Percentiles rank a stretch among this genome's conserved stretches.
Conservation (phyloP, 1,140 invertebrate genomes). For the Cheumatopsyche charites region DNA sequence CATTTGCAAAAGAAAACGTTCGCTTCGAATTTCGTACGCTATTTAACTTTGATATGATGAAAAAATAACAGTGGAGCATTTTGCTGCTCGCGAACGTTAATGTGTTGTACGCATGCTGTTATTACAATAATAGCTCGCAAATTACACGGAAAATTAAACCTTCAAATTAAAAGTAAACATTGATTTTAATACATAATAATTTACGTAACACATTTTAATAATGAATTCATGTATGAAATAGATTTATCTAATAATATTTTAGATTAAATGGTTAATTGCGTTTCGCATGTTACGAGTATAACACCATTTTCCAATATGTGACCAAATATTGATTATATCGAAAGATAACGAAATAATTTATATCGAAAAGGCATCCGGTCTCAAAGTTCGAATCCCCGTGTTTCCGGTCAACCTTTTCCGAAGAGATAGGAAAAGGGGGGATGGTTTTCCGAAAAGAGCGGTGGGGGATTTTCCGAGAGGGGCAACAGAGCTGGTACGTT, state of each 20-base stretch:
- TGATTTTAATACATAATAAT: not conserved
- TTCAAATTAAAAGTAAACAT: conserved; percentile 21
- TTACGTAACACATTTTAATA: too few relatives aligned
- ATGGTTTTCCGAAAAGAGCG: not conserved
- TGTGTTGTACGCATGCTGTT: conserved; percentile 3
- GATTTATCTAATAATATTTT: too few relatives aligned
- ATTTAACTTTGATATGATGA: conserved; percentile 8
- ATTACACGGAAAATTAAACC: conserved; percentile 5
- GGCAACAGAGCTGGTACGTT: too few relatives aligned
- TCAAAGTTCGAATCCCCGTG: conserved; percentile 20
- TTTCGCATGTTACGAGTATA: too few relatives aligned
- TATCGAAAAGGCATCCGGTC: conserved; percentile 29
- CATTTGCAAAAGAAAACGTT: not conserved
- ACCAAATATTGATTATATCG: conserved; percentile 9
- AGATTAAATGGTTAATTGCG: too few relatives aligned
- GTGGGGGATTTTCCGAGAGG: not conserved
- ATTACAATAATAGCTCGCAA: not conserved
- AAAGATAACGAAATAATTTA: conserved; percentile 25
- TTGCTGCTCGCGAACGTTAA: not conserved
- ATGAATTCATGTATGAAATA: too few relatives aligned
- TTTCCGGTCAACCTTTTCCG: conserved; percentile 31
- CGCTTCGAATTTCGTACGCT: not conserved
- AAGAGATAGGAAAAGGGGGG: not conserved
- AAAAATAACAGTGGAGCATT: conserved; percentile 13
- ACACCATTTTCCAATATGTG: not conserved